Evolutionary conservation across 2,888 invertebrate genomes (phyloP).

Genomic region (Lepidocyrtinus sp.): DNA sequence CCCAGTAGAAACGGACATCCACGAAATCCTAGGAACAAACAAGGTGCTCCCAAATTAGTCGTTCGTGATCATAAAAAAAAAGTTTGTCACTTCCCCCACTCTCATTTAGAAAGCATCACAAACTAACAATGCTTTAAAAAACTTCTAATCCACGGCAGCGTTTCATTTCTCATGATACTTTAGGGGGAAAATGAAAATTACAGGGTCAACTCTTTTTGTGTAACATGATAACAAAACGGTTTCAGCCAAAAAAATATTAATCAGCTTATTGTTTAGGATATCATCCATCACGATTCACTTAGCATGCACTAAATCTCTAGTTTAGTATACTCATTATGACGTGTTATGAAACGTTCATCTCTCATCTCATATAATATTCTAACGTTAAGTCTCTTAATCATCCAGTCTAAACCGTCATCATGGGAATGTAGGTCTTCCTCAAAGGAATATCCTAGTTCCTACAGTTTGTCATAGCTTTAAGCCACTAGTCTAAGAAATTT

Average conservation of each 20-base stretch:
- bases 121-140: background rate
- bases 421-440: constrained; percentile 14
- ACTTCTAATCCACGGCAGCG: too few species aligned
- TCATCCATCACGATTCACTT: too few species aligned
- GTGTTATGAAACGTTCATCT: too few species aligned
- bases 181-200: background rate
- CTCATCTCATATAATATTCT: too few species aligned
- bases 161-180: too few species aligned
- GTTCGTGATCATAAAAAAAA: constrained; percentile 45
- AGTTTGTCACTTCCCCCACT: constrained; percentile 18
- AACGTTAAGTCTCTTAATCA: too few species aligned
- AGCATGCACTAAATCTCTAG: too few species aligned
- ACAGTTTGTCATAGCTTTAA: background rate
- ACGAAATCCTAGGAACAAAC: constrained; percentile 21
- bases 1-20: constrained; percentile 23
- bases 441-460: too few species aligned
- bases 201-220: background rate
- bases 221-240: background rate
- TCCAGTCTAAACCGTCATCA: constrained; percentile 1
- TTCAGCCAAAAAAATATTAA: background rate
- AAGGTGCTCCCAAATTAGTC: constrained; percentile 55
- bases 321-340: too few species aligned
- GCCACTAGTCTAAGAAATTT: too few species aligned
- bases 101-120: background rate
- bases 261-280: background rate